Evolutionary conservation across 2,113 vertebrate species (phyloP).

Genomic region (Corythornis cristatus): DNA sequence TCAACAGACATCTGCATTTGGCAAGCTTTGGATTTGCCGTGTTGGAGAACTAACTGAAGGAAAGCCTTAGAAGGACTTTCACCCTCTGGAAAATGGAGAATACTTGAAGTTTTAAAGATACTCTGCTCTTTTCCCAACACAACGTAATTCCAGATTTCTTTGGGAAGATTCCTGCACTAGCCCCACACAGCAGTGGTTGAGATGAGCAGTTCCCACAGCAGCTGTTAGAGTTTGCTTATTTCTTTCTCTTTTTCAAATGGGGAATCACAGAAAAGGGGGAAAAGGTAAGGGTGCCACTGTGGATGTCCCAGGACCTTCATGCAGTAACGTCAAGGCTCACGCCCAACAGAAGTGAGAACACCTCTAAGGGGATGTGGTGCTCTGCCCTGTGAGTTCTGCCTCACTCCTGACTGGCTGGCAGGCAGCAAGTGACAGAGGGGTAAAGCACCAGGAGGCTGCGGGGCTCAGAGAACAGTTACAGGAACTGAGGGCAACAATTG

Average conservation of each 20-base stretch:
- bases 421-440: background rate
- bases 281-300: background rate
- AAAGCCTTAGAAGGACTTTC: background rate
- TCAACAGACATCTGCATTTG: background rate
- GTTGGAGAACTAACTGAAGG: constrained; percentile 3
- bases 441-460: background rate
- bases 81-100: background rate
- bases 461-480: background rate
- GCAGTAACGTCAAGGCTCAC: background rate
- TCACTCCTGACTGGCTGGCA: background rate
- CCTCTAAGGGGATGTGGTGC: background rate
- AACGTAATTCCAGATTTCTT: background rate
- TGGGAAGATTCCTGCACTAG: background rate
- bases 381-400: background rate
- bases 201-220: background rate
- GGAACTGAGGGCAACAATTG: background rate
- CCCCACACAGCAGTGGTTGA: background rate
- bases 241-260: background rate
- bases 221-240: background rate
- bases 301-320: background rate
- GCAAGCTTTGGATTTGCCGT: background rate
- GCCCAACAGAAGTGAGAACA: background rate
- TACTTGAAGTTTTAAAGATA: background rate
- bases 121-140: background rate
- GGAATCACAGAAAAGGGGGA: background rate